phyloP scores from a whole-genome alignment of 2,888 invertebrate species.

The Leucophenga maculata region DNA sequence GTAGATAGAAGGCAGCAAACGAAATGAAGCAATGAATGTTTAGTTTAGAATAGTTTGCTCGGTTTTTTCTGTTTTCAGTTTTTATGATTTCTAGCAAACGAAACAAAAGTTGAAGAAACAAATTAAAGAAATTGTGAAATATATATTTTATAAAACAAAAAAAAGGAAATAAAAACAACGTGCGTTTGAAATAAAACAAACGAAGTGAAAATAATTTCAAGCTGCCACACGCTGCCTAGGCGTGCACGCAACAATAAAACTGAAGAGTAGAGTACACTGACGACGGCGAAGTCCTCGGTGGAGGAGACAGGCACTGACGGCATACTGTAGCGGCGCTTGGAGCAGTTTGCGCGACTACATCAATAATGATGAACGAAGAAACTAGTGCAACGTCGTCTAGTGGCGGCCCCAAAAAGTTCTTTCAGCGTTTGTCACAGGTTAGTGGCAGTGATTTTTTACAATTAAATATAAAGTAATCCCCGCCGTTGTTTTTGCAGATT shows the following conservation, averaged over 20 bases:
- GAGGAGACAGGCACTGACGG: not conserved
- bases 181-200: not conserved
- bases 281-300: not conserved
- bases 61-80: not conserved
- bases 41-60: not conserved
- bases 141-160: not conserved
- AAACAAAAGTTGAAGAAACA: not conserved
- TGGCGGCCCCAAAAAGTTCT: slow-evolving; percentile 69
- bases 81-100: not conserved
- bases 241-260: not conserved
- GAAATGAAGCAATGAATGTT: no score
- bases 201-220: not conserved
- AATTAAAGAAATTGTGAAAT: not conserved
- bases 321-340: not conserved
- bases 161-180: not conserved
- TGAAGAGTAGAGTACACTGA: not conserved
- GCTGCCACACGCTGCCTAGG: not conserved
- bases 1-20: not conserved
- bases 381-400: slow-evolving; percentile 60
- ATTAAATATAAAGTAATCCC: no score
- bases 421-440: slow-evolving; percentile 71
- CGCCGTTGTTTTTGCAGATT: slow-evolving; percentile 65
- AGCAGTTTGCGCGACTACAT: not conserved
- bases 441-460: not conserved
- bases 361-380: slow-evolving; percentile 69